Percentiles rank a stretch among this genome's conserved stretches.
Conservation (phyloP, 2,888 invertebrate genomes). For the Acanthococcus lagerstroemiae region DNA sequence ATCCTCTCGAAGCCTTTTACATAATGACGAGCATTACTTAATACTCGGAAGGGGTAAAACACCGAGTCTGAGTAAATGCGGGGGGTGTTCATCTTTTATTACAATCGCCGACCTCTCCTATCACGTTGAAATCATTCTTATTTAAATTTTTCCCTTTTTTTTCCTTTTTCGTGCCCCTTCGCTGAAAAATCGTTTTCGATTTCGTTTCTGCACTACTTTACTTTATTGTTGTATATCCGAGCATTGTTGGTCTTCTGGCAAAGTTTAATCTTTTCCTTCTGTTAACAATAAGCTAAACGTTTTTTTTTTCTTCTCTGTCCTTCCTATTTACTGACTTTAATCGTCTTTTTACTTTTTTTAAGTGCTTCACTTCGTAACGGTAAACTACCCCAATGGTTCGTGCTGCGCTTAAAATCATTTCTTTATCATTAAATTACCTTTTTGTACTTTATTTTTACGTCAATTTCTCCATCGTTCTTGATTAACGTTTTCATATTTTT, state of each 20-base stretch:
- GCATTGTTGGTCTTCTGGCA: constrained; percentile 21
- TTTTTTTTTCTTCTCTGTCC: background rate
- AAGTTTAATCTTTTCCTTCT: constrained; percentile 27
- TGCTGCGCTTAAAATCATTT: constrained; percentile 13
- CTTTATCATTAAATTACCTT: constrained; percentile 16
- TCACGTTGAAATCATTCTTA: constrained; percentile 22
- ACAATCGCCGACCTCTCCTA: background rate
- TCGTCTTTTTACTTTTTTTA: constrained; percentile 24
- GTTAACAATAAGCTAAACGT: constrained; percentile 18
- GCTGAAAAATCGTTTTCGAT: constrained; percentile 14
- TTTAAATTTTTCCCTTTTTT: constrained; percentile 15
- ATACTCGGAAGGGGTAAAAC: background rate
- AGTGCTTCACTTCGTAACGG: constrained; percentile 21
- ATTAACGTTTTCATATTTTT: too few species aligned
- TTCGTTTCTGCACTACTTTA: constrained; percentile 14
- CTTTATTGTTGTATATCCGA: constrained; percentile 17
- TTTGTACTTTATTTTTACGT: constrained; percentile 3
- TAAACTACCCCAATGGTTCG: background rate
- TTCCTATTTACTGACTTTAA: constrained; percentile 17
- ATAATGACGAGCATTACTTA: constrained; percentile 14
- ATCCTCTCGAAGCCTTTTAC: constrained; percentile 15
- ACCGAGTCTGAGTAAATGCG: too few species aligned
- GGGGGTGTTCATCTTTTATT: constrained; percentile 2
- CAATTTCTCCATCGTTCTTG: background rate
- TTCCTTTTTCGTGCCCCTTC: background rate